Percentiles rank a stretch among this genome's conserved stretches.
phyloP scores from a whole-genome alignment of 1,140 invertebrate species.

The Euura saliciscinereae region DNA sequence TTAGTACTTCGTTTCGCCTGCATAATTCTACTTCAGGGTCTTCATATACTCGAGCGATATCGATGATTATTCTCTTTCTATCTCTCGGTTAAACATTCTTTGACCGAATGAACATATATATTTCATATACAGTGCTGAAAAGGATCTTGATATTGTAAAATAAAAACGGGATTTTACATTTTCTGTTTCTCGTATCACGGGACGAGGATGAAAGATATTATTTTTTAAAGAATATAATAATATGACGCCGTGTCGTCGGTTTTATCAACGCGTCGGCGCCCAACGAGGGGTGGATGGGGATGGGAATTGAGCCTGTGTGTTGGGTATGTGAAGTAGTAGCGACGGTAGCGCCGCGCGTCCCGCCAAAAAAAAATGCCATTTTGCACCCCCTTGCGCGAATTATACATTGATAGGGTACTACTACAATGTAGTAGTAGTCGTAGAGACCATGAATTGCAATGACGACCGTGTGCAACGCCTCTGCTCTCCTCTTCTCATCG shows the following conservation, averaged over 20 bases:
- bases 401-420: constrained; percentile 47
- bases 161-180: neutral
- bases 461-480: constrained; percentile 39
- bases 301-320: neutral
- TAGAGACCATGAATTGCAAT: constrained; percentile 52
- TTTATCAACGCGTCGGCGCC: neutral
- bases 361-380: constrained; percentile 53
- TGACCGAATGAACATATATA: too few species aligned
- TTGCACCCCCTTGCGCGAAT: constrained; percentile 41
- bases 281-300: neutral
- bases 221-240: constrained; percentile 2
- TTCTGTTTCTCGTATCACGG: neutral
- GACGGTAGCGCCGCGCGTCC: constrained; percentile 51
- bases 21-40: neutral
- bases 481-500: neutral
- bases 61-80: too few species aligned
- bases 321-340: constrained; percentile 16
- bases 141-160: neutral
- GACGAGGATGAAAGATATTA: neutral
- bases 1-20: constrained; percentile 32
- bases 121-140: too few species aligned
- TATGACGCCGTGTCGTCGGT: neutral
- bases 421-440: constrained; percentile 45
- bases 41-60: neutral
- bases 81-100: too few species aligned